A percentile compares a stretch with the other conserved stretches of the same genome.
Evolutionary conservation across 2,797 vertebrate genomes (phyloP).

Genomic region (Eupleurogrammus muticus): DNA sequence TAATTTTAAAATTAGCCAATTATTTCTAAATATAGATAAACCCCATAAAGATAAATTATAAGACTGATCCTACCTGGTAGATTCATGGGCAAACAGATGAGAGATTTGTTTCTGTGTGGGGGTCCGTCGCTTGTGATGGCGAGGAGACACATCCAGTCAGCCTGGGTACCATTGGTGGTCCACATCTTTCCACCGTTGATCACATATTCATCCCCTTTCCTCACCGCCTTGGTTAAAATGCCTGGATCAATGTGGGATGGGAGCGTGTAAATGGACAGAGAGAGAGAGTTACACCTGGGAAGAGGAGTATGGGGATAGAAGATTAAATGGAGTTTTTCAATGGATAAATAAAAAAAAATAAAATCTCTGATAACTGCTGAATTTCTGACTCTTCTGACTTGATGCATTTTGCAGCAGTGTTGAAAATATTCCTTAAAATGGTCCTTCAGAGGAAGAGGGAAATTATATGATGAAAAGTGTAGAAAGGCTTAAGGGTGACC

Average conservation of each 20-base stretch:
- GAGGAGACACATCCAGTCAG: slow-evolving; percentile 90
- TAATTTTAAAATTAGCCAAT: neutral
- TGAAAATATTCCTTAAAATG: neutral
- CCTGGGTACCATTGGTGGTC: slow-evolving; percentile 86
- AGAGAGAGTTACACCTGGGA: no score
- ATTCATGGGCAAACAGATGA: slow-evolving; percentile 89
- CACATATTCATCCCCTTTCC: slow-evolving; percentile 84
- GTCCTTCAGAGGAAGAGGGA: neutral
- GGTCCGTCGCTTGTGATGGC: slow-evolving; percentile 86
- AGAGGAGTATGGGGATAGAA: neutral
- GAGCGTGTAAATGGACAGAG: slow-evolving; percentile 2
- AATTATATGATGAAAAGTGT: slow-evolving; percentile 14
- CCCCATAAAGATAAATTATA: neutral
- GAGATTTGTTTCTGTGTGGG: slow-evolving; percentile 88
- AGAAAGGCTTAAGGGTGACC: slow-evolving; percentile 11
- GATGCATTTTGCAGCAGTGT: neutral
- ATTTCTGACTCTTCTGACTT: slow-evolving; percentile 1
- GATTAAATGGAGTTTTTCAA: slow-evolving; percentile 16
- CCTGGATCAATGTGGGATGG: slow-evolving; percentile 61
- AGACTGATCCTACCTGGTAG: slow-evolving; percentile 79
- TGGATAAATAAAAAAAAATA: slow-evolving; percentile 15
- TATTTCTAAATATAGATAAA: no score
- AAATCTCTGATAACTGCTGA: neutral
- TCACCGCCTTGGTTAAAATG: slow-evolving; percentile 87
- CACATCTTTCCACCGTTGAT: slow-evolving; percentile 91